Percentiles rank a stretch among this genome's conserved stretches.
Conservation (phyloP, 2,797 vertebrate species). For the Siniperca scherzeri region DNA sequence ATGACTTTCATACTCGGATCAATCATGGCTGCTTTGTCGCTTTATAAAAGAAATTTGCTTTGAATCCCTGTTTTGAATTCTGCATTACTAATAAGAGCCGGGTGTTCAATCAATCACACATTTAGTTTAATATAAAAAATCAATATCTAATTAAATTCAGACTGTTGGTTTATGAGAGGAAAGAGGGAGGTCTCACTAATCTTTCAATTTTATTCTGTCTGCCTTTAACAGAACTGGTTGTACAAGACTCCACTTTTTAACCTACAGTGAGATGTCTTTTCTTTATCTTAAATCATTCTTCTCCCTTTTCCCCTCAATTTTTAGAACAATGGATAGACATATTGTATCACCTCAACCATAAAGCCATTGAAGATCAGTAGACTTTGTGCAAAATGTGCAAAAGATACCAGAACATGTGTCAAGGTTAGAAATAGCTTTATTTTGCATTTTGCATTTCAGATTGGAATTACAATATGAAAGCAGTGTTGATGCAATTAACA, state of each 20-base stretch:
- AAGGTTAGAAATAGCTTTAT: background rate
- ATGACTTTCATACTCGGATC: conserved; percentile 57
- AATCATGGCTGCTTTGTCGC: conserved; percentile 41
- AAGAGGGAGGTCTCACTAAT: background rate
- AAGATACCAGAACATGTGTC: background rate
- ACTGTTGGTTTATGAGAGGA: conserved; percentile 1
- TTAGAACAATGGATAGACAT: background rate
- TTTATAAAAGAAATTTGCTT: conserved; percentile 33
- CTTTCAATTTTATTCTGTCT: background rate
- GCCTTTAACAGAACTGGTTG: background rate
- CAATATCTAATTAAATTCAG: conserved; percentile 57
- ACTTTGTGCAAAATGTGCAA: background rate
- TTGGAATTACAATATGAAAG: conserved; percentile 9
- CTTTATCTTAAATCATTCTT: background rate
- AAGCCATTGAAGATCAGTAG: conserved; percentile 28
- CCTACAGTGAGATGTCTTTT: background rate
- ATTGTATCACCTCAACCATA: background rate
- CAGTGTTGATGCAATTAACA: background rate
- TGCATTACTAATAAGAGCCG: conserved; percentile 36
- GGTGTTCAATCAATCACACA: conserved; percentile 30
- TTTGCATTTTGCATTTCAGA: conserved; percentile 2
- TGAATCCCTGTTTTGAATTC: conserved; percentile 40
- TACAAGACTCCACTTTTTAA: conserved; percentile 6
- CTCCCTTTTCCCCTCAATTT: background rate
- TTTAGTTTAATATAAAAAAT: conserved; percentile 42